Conservation (phyloP, 1,140 invertebrate species). For the Nomia melanderi region DNA sequence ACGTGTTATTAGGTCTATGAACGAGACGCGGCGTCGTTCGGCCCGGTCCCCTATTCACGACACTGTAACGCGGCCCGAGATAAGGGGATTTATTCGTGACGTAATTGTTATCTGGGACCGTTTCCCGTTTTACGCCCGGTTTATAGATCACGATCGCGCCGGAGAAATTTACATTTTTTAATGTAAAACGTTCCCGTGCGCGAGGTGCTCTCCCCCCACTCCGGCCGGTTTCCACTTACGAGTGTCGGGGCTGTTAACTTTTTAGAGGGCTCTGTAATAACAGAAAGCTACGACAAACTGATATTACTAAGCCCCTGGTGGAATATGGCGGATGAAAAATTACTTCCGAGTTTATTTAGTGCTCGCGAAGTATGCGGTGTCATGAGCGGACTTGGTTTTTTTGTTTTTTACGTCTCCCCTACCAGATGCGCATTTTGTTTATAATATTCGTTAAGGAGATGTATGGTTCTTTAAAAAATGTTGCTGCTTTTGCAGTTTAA, state of each 20-base stretch:
- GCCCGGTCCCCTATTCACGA: background rate
- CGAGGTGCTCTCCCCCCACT: too few relatives aligned
- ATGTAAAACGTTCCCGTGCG: too few relatives aligned
- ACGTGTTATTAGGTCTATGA: background rate
- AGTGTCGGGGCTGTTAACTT: background rate
- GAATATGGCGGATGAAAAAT: background rate
- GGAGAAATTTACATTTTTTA: too few relatives aligned
- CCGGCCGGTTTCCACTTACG: too few relatives aligned
- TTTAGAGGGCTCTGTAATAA: background rate
- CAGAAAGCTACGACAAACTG: background rate
- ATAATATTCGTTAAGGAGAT: background rate
- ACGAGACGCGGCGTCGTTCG: background rate
- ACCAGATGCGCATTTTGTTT: background rate
- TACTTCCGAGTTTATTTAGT: constrained; percentile 3
- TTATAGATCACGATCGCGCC: background rate
- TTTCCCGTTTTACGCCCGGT: background rate
- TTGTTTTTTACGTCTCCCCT: too few relatives aligned
- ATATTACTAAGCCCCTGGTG: background rate
- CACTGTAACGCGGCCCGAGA: background rate
- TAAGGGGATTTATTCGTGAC: constrained; percentile 1
- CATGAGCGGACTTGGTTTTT: background rate
- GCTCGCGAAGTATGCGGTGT: background rate
- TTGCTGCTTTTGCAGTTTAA: background rate
- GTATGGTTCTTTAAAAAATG: background rate
- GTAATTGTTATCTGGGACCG: background rate